Conservation (phyloP, 1,140 invertebrate species). For the Sesamia nonagrioides region DNA sequence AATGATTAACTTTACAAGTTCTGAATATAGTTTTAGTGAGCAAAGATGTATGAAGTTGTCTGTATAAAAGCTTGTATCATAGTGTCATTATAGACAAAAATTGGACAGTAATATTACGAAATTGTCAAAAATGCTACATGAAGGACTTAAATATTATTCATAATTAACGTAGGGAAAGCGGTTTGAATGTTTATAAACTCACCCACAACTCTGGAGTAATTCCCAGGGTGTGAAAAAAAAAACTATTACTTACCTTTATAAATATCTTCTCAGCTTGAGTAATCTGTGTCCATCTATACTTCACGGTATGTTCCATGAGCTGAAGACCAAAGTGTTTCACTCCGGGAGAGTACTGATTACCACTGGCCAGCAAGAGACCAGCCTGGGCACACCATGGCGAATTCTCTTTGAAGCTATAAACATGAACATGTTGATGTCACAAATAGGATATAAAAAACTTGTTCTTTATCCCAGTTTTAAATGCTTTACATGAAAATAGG, state of each 20-base stretch:
- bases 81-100: background rate
- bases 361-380: slow-evolving; percentile 93
- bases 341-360: slow-evolving; percentile 91
- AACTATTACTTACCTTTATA: slow-evolving; percentile 90
- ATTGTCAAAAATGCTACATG: background rate
- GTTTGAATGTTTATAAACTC: too few species aligned
- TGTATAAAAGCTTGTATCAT: too few species aligned
- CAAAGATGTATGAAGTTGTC: too few species aligned
- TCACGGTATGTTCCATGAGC: slow-evolving; percentile 96
- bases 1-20: too few species aligned
- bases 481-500: too few species aligned
- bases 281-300: slow-evolving; percentile 96
- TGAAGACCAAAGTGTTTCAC: slow-evolving; percentile 96
- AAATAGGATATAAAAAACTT: background rate
- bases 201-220: too few species aligned
- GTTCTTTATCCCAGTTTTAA: background rate
- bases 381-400: slow-evolving; percentile 95
- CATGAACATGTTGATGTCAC: background rate
- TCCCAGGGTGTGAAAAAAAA: too few species aligned
- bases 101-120: background rate
- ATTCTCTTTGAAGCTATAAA: slow-evolving; percentile 92
- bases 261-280: slow-evolving; percentile 95
- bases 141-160: too few species aligned
- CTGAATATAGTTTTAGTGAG: too few species aligned
- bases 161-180: too few species aligned